These are phyloP conservation scores for Drosophila mercatorum DNA, from an alignment of 2,888 invertebrate genomes.

Conservation along the genomic window DNA sequence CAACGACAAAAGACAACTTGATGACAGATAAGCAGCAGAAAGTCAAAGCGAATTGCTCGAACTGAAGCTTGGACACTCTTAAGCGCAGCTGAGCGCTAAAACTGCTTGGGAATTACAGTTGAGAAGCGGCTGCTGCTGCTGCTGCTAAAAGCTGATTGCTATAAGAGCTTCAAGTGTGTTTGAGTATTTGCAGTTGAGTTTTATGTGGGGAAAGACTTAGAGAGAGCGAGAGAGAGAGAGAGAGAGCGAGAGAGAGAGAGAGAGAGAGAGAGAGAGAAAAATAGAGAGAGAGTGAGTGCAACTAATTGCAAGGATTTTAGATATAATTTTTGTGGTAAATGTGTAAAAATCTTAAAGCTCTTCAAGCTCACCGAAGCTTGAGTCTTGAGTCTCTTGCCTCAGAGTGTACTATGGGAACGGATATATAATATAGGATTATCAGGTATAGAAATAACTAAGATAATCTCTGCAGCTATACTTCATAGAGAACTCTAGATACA, in stretches of 20 bases:
- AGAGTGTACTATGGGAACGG: too few relatives aligned
- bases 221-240: too few relatives aligned
- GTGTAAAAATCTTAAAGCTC: too few relatives aligned
- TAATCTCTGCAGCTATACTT: too few relatives aligned
- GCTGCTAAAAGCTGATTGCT: background rate
- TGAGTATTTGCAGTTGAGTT: background rate
- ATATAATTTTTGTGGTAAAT: background rate
- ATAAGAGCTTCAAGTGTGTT: background rate
- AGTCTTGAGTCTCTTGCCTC: too few relatives aligned
- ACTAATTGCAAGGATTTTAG: background rate
- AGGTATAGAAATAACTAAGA: too few relatives aligned
- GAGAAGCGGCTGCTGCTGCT: background rate
- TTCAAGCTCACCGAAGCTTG: too few relatives aligned
- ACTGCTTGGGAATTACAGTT: constrained; percentile 13
- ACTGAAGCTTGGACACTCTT: background rate
- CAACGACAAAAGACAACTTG: constrained; percentile 18
- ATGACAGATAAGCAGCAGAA: constrained; percentile 12
- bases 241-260: too few relatives aligned
- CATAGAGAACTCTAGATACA: too few relatives aligned
- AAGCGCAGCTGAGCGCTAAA: background rate
- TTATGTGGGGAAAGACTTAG: background rate
- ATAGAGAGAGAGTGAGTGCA: background rate
- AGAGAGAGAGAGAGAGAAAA: too few relatives aligned
- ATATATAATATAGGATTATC: too few relatives aligned
- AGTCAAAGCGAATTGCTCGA: background rate